phyloP scores from a whole-genome alignment of 1,140 invertebrate genomes.

The Polypedilum pembai region DNA sequence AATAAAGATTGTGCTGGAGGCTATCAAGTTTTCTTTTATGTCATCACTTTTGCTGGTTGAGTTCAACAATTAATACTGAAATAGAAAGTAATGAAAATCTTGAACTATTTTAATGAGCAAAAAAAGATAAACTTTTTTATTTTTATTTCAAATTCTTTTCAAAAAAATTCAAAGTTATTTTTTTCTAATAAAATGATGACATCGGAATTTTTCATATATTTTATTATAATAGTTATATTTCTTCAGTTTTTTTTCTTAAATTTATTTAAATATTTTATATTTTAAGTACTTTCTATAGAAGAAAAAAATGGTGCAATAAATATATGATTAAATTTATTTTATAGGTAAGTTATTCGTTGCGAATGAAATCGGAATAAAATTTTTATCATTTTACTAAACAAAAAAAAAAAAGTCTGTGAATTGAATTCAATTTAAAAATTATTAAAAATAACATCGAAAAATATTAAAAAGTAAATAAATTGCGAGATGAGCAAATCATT shows the following conservation, averaged over 20 bases:
- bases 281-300: constrained; percentile 1
- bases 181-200: constrained; percentile 14
- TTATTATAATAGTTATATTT: too few species aligned
- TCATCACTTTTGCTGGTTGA: not conserved
- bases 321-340: constrained; percentile 20
- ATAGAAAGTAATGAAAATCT: not conserved
- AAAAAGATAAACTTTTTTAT: constrained; percentile 7
- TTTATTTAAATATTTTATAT: not conserved
- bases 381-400: not conserved
- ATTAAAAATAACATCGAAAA: not conserved
- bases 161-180: not conserved
- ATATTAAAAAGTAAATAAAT: constrained; percentile 16
- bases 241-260: too few species aligned
- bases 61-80: too few species aligned
- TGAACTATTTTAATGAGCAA: constrained; percentile 21
- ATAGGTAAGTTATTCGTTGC: not conserved
- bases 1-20: not conserved
- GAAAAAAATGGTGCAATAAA: constrained; percentile 15
- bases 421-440: constrained; percentile 13
- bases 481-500: constrained; percentile 25
- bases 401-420: not conserved
- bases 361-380: not conserved
- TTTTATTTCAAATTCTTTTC: not conserved
- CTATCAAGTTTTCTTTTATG: not conserved
- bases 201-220: not conserved